phyloP scores from a whole-genome alignment of 2,888 invertebrate genomes.

The Cylindroiulus punctatus region DNA sequence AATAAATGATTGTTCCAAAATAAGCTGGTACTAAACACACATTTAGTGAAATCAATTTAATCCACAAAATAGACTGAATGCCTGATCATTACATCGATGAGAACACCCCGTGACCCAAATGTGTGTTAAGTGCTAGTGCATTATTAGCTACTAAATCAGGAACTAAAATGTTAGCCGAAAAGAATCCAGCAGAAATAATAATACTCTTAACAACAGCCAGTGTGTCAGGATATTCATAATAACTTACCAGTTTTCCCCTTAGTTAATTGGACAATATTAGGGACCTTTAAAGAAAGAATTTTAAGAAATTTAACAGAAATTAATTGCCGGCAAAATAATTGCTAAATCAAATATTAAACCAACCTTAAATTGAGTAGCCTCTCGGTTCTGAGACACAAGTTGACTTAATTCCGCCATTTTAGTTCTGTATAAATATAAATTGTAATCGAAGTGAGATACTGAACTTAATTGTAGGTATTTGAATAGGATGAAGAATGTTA shows the following conservation, averaged over 20 bases:
- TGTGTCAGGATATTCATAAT: neutral
- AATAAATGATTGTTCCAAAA: too few relatives aligned
- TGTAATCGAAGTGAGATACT: neutral
- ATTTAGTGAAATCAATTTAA: too few relatives aligned
- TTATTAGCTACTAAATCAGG: neutral
- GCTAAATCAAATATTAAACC: neutral
- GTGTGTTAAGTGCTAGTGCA: neutral
- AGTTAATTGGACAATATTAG: slow-evolving; percentile 4
- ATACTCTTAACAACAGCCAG: neutral
- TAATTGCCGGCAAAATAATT: neutral
- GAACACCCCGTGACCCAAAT: too few relatives aligned
- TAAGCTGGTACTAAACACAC: too few relatives aligned
- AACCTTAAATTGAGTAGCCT: neutral
- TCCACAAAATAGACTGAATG: too few relatives aligned
- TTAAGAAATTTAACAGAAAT: neutral
- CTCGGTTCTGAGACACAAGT: neutral
- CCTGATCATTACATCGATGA: too few relatives aligned
- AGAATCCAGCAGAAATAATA: neutral
- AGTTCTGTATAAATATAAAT: neutral
- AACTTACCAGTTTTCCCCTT: slow-evolving; percentile 25
- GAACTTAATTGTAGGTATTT: too few relatives aligned
- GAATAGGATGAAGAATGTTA: too few relatives aligned
- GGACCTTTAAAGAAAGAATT: neutral
- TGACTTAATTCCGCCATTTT: neutral
- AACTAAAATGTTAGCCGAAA: neutral